Evolutionary conservation across 2,797 vertebrate genomes (phyloP).

Genomic region (Menidia menidia): DNA sequence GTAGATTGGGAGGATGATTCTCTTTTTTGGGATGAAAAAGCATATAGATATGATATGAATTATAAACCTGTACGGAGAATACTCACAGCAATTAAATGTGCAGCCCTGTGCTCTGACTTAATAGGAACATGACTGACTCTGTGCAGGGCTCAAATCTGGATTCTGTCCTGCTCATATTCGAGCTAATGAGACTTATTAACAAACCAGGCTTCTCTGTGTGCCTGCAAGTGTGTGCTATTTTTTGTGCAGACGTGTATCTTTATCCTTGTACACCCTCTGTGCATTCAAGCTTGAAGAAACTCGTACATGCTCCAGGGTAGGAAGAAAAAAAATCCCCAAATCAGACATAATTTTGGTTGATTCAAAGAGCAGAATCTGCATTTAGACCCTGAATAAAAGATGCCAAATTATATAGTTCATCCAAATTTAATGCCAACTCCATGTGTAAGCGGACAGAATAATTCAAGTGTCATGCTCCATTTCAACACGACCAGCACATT

Average conservation of each 20-base stretch:
- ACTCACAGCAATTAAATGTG: no score
- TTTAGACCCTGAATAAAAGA: slow-evolving; percentile 43
- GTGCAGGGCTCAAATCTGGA: slow-evolving; percentile 2
- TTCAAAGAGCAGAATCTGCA: slow-evolving; percentile 44
- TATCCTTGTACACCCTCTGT: slow-evolving; percentile 20
- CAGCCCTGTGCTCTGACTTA: no score
- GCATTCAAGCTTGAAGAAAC: slow-evolving; percentile 17
- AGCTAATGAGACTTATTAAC: slow-evolving; percentile 17
- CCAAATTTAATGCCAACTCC: slow-evolving; percentile 33
- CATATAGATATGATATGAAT: not conserved
- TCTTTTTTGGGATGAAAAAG: not conserved
- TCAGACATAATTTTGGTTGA: slow-evolving; percentile 23
- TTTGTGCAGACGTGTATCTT: slow-evolving; percentile 13
- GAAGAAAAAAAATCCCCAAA: slow-evolving; percentile 17
- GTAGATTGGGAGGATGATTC: not conserved
- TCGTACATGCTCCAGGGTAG: not conserved
- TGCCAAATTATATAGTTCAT: slow-evolving; percentile 35
- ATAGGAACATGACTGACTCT: not conserved
- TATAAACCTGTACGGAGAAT: not conserved
- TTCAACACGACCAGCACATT: slow-evolving; percentile 58
- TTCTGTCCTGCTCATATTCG: slow-evolving; percentile 24
- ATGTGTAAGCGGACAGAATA: slow-evolving; percentile 21
- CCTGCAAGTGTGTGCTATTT: slow-evolving; percentile 5
- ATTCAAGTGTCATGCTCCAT: slow-evolving; percentile 46
- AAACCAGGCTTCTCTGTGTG: not conserved